Conservation (phyloP, 2,113 vertebrate genomes). For the Apteryx mantelli region DNA sequence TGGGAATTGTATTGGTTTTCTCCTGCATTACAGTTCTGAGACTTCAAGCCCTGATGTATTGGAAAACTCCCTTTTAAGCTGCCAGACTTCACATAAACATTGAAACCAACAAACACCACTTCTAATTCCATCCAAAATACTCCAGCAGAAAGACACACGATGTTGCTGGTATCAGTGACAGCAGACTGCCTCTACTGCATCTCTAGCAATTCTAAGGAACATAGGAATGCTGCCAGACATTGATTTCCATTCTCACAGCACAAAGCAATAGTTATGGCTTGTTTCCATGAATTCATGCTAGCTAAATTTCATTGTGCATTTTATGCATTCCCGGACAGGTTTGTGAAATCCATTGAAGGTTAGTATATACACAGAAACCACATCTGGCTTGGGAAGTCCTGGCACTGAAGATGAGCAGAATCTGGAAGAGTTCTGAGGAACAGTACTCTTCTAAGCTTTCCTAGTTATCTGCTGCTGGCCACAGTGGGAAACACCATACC, state of each 20-base stretch:
- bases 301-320: neutral
- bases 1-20: neutral
- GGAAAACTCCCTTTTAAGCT: neutral
- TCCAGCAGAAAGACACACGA: neutral
- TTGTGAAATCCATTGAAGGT: neutral
- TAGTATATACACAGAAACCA: accelerated
- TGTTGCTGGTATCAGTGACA: neutral
- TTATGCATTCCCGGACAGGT: neutral
- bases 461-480: neutral
- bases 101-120: neutral
- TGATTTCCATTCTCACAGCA: neutral
- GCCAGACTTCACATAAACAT: neutral
- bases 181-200: neutral
- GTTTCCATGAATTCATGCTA: neutral
- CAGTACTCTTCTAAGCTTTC: neutral
- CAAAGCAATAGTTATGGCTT: neutral
- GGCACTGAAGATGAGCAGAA: neutral
- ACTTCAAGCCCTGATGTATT: neutral
- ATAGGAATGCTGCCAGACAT: neutral
- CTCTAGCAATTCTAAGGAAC: neutral
- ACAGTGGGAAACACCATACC: neutral
- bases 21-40: neutral
- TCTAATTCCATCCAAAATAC: neutral
- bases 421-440: neutral
- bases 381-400: neutral